These are phyloP conservation scores for Chloroclysta siterata DNA, from an alignment of 2,888 invertebrate species.

Conservation along the genomic window DNA sequence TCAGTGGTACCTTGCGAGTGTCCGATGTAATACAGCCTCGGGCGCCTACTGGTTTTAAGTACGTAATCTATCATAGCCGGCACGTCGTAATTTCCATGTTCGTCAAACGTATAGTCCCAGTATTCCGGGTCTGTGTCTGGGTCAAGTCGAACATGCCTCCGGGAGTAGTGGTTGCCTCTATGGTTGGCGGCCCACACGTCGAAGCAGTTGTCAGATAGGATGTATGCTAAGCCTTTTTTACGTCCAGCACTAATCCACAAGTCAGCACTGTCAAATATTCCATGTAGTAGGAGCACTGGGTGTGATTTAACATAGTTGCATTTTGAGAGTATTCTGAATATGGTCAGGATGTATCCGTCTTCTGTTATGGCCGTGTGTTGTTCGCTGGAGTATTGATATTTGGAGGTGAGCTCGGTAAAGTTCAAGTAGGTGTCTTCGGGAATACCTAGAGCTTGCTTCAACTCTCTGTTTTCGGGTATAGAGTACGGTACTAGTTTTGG, in stretches of 20 bases:
- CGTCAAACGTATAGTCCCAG: conserved; percentile 87
- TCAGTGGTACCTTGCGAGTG: conserved; percentile 89
- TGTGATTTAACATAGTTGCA: conserved; percentile 50
- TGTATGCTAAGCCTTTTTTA: conserved; percentile 56
- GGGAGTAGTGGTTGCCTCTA: conserved; percentile 87
- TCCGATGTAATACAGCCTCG: conserved; percentile 87
- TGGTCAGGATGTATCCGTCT: conserved; percentile 66
- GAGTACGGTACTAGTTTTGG: conserved; percentile 56
- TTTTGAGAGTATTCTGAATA: conserved; percentile 62
- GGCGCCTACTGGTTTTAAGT: conserved; percentile 70
- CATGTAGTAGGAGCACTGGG: conserved; percentile 67
- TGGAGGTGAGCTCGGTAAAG: conserved; percentile 64
- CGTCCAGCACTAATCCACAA: conserved; percentile 62
- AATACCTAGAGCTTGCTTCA: conserved; percentile 64
- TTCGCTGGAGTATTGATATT: conserved; percentile 61
- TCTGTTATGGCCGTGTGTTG: conserved; percentile 60
- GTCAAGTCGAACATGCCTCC: conserved; percentile 77
- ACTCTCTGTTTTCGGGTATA: conserved; percentile 57
- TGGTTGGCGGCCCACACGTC: conserved; percentile 77
- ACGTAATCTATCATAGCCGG: conserved; percentile 85
- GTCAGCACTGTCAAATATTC: conserved; percentile 62
- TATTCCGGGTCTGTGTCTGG: conserved; percentile 67
- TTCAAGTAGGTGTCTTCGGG: conserved; percentile 70
- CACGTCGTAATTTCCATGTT: conserved; percentile 89
- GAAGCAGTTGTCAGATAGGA: conserved; percentile 81